Conservation (phyloP, 2,888 invertebrate species). For the Scrobipalpa costella region DNA sequence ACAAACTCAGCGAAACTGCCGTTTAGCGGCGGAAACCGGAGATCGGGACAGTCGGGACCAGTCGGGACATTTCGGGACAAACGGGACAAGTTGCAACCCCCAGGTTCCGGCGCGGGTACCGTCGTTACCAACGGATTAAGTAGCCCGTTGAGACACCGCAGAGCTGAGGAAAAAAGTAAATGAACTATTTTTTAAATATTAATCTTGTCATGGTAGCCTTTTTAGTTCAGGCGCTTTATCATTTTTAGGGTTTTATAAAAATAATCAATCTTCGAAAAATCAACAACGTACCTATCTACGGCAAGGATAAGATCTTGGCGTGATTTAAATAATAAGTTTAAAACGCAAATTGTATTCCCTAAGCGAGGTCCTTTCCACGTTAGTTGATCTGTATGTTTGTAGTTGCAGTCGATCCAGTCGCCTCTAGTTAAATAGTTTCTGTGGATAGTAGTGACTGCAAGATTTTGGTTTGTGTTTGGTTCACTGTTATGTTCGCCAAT, state of each 20-base stretch:
- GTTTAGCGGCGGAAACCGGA: slow-evolving; percentile 53
- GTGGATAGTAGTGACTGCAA: slow-evolving; percentile 21
- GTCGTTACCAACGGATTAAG: background rate
- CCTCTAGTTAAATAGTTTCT: slow-evolving; percentile 34
- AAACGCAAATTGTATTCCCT: background rate
- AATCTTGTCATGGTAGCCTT: too few relatives aligned
- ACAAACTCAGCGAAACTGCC: slow-evolving; percentile 49
- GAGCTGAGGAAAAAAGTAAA: too few relatives aligned
- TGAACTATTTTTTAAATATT: too few relatives aligned
- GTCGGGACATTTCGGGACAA: slow-evolving; percentile 44
- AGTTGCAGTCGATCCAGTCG: slow-evolving; percentile 41
- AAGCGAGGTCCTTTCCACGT: background rate
- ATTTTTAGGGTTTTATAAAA: too few relatives aligned
- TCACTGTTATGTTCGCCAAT: slow-evolving; percentile 23
- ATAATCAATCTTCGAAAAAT: too few relatives aligned
- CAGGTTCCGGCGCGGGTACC: slow-evolving; percentile 26
- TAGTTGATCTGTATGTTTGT: slow-evolving; percentile 23
- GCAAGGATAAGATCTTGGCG: too few relatives aligned
- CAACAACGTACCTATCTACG: too few relatives aligned
- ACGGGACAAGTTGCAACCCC: slow-evolving; percentile 41
- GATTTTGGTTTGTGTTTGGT: slow-evolving; percentile 22
- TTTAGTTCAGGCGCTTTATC: too few relatives aligned
- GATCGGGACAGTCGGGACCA: slow-evolving; percentile 43
- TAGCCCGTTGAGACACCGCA: background rate
- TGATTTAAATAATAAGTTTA: too few relatives aligned